A percentile compares a stretch with the other conserved stretches of the same genome.
Conservation (phyloP, 2,113 vertebrate genomes). For the Eulacestoma nigropectus region DNA sequence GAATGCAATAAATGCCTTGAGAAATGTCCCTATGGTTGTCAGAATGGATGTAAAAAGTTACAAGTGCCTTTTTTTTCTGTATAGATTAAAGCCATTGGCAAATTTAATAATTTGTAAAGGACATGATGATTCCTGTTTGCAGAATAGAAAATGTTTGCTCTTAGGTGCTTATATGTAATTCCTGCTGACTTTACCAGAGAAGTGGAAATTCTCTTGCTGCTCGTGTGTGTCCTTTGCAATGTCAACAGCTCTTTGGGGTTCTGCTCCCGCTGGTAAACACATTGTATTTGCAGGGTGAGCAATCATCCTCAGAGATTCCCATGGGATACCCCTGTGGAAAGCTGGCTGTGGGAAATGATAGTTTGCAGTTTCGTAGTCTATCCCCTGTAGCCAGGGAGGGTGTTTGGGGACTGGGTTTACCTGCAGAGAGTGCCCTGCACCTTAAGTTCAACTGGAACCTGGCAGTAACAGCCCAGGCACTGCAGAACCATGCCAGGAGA, state of each 20-base stretch:
- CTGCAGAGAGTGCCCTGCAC: background rate
- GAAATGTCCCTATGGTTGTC: background rate
- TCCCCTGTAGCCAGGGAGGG: background rate
- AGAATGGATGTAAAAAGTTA: background rate
- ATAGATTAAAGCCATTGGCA: background rate
- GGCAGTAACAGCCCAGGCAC: background rate
- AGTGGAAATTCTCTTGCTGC: background rate
- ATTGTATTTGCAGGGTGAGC: background rate
- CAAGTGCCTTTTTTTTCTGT: background rate
- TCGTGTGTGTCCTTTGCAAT: rapidly evolving
- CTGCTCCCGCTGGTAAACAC: background rate
- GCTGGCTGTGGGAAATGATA: background rate
- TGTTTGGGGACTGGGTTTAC: background rate
- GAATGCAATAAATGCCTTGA: conserved; percentile 1
- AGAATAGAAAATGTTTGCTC: background rate
- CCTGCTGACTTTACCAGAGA: background rate
- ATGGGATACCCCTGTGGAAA: background rate
- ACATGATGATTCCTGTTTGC: background rate
- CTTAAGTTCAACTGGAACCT: background rate
- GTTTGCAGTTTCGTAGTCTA: background rate
- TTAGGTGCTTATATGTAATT: background rate
- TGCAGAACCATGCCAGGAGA: background rate
- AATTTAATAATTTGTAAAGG: background rate
- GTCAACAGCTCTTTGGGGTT: background rate
- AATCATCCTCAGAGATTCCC: background rate